Evolutionary conservation across 1,140 invertebrate genomes (phyloP).

Genomic region (Paraescarpia echinospica): DNA sequence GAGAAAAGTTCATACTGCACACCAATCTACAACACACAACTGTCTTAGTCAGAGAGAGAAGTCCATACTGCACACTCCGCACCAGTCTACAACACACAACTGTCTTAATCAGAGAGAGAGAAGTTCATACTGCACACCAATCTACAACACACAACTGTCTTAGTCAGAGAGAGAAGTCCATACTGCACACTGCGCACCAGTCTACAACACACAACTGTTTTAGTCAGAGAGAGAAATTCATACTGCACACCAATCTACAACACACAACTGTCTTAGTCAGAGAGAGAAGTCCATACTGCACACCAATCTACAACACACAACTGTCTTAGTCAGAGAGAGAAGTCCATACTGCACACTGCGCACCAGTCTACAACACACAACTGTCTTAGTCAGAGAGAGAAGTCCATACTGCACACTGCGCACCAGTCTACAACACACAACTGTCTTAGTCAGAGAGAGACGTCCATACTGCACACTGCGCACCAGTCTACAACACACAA

Average conservation of each 20-base stretch:
- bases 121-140: constrained; percentile 67
- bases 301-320: constrained; percentile 71
- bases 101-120: too few relatives aligned
- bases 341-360: constrained; percentile 99
- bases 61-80: constrained; percentile 96
- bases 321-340: constrained; percentile 64
- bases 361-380: constrained; percentile 71
- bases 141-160: constrained; percentile 60
- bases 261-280: not conserved
- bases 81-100: constrained; percentile 72
- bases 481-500: too few relatives aligned
- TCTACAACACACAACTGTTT: too few relatives aligned
- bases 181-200: too few relatives aligned
- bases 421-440: constrained; percentile 71
- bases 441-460: not conserved
- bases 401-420: constrained; percentile 51
- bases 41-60: constrained; percentile 68
- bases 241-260: constrained; percentile 85
- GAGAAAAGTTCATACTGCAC: constrained; percentile 96
- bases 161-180: constrained; percentile 11
- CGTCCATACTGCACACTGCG: too few relatives aligned
- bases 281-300: constrained; percentile 96
- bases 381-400: too few relatives aligned
- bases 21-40: constrained; percentile 71
- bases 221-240: constrained; percentile 99